Evolutionary conservation across 2,888 invertebrate species (phyloP).

Genomic region (Capitulum mitella): DNA sequence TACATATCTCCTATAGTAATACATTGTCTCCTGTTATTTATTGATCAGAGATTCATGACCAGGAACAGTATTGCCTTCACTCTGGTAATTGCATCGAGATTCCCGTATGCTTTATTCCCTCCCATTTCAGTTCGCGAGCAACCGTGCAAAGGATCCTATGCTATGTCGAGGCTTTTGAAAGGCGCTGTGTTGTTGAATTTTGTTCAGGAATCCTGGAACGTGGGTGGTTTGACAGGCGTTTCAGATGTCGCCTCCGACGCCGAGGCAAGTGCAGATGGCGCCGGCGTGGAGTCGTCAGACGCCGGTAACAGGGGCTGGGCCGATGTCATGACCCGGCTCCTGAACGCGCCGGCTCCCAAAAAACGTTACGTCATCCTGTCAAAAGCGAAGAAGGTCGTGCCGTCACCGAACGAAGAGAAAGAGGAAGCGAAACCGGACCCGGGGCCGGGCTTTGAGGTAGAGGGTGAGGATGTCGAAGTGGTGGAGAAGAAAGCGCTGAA

Average conservation of each 20-base stretch:
- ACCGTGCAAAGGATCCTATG: no score
- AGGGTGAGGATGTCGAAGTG: conserved; percentile 41
- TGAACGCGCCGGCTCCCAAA: conserved; percentile 55
- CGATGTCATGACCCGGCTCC: conserved; percentile 69
- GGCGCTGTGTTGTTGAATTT: no score
- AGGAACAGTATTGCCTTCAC: no score
- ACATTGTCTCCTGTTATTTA: no score
- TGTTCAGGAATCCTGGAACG: no score
- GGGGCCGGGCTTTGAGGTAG: not conserved
- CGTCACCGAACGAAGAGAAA: not conserved
- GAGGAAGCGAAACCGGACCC: not conserved
- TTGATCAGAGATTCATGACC: no score
- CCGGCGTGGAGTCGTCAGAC: not conserved
- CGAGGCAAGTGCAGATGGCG: not conserved
- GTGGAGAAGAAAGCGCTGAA: not conserved
- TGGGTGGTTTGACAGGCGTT: not conserved
- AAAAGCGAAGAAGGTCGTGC: conserved; percentile 60
- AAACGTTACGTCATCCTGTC: conserved; percentile 56
- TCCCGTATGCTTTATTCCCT: no score
- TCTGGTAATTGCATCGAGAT: no score
- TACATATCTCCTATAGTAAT: no score
- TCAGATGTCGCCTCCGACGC: not conserved
- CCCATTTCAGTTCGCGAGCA: no score
- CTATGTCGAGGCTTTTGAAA: no score
- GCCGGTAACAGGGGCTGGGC: conserved; percentile 60